Evolutionary conservation across 1,140 invertebrate species (phyloP).

Genomic region (Brachionus sp.): DNA sequence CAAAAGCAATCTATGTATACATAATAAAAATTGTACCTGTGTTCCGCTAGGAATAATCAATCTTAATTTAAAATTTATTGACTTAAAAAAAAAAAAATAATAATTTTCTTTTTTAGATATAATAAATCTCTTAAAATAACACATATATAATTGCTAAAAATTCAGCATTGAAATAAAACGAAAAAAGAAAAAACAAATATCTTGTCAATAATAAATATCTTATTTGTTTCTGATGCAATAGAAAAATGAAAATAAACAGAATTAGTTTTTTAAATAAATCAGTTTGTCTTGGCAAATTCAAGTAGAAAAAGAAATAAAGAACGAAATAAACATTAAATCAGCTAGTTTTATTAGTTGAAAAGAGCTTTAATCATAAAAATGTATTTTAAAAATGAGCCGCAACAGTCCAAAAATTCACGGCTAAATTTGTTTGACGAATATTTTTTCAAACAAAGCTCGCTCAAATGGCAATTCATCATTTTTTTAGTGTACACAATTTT

Average conservation of each 20-base stretch:
- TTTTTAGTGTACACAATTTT: neutral
- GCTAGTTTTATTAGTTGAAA: neutral
- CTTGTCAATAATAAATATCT: conserved; percentile 21
- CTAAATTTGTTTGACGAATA: neutral
- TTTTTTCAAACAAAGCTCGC: neutral
- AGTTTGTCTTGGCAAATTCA: conserved; percentile 32
- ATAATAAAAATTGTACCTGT: neutral
- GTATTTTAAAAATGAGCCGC: no score
- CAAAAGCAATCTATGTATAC: no score
- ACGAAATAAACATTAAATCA: neutral
- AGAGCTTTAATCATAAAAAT: neutral
- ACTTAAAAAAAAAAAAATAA: neutral
- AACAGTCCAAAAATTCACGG: neutral
- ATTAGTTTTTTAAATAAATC: conserved; percentile 41
- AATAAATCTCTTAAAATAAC: neutral
- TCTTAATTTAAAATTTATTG: neutral
- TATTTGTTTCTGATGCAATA: conserved; percentile 30
- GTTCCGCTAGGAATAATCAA: neutral
- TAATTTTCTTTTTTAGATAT: neutral
- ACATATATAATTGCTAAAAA: neutral
- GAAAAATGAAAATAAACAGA: conserved; percentile 42
- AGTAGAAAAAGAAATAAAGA: neutral
- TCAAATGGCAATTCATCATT: neutral
- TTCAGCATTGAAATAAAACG: neutral
- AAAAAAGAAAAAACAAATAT: conserved; percentile 16